Base-by-base conservation (phyloP, 2,113 vertebrate genomes). In the Salvelinus alpinus region DNA sequence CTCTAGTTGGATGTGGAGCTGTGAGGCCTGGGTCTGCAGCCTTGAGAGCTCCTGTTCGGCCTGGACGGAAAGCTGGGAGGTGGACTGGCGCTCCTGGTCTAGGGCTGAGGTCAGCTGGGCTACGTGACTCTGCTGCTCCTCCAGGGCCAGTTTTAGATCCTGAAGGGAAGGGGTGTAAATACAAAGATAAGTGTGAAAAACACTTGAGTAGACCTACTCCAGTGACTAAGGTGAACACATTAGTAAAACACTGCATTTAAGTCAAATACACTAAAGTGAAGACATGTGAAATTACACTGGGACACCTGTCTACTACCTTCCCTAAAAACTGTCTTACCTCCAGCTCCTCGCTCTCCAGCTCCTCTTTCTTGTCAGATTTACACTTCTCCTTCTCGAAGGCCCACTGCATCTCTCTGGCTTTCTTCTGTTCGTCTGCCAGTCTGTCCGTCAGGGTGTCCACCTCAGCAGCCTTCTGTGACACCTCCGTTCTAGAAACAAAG, bases 1-100 rank as follows among this genome's bases (percentile, higher is more conserved):
- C 1, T 98, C 97, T 77, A 99, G 93, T 72, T 96, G 95, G 44
- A 97, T 94, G 80, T 96, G 95, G 70, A 98, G 94, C 89, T 98
- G 94, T 72, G 93, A 91, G 71, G 88, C 93, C 34, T 81, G 93
- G 74, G 91, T 88, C 60, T 65, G 91, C 67, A 96, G 94, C 88
- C 4, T 90, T 74, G 70, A 89, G 18, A 78, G 92, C 29, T 94
- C 94, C 81, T 94, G 93, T 47, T 95, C 94, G 1, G 92, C 84
- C 80, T 94, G 91, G 83, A 95, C 93, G 38, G 93, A 94, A 54
- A 95, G 92, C 80, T 93, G 93, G 25, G 82, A 88, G 20, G 93
- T 92, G 57, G 93, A 75, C 86, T 94, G 92, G 24, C 89, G 93
- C 88, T 98, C 94, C 81, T 94, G 87, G 70, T 96, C 94, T 83